Percentiles rank a stretch among this genome's conserved stretches.
Conservation (phyloP, 1,140 invertebrate genomes). For the Anastrepha ludens region DNA sequence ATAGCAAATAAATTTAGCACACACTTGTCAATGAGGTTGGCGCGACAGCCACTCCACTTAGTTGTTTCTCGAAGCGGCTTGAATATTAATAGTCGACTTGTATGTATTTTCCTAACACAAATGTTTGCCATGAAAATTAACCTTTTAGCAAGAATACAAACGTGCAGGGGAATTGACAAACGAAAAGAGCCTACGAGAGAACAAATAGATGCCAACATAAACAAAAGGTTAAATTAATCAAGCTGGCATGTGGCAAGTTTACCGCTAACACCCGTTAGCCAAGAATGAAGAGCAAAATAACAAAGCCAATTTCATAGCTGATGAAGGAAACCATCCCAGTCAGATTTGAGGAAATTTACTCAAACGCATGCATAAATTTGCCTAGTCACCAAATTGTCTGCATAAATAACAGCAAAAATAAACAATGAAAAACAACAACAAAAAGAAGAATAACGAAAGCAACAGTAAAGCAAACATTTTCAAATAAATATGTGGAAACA, state of each 20-base stretch:
- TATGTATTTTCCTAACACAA: too few relatives aligned
- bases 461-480: background rate
- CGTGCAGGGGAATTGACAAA: background rate
- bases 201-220: conserved; percentile 10
- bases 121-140: too few relatives aligned
- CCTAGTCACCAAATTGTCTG: conserved; percentile 39
- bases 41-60: too few relatives aligned
- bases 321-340: background rate
- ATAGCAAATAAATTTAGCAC: too few relatives aligned
- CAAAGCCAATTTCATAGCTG: background rate
- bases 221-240: conserved; percentile 39
- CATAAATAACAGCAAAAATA: conserved; percentile 41
- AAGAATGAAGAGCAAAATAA: background rate
- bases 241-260: conserved; percentile 29
- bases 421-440: conserved; percentile 14
- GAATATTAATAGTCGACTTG: too few relatives aligned
- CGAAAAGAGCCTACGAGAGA: background rate
- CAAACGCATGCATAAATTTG: conserved; percentile 43
- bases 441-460: background rate
- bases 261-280: background rate
- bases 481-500: background rate
- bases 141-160: too few relatives aligned
- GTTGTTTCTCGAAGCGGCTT: too few relatives aligned
- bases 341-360: background rate
- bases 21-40: too few relatives aligned